Evolutionary conservation across 2,113 vertebrate genomes (phyloP), one percentile per base, ranked within the genome.

Genomic region (Neogobius melanostomus): DNA sequence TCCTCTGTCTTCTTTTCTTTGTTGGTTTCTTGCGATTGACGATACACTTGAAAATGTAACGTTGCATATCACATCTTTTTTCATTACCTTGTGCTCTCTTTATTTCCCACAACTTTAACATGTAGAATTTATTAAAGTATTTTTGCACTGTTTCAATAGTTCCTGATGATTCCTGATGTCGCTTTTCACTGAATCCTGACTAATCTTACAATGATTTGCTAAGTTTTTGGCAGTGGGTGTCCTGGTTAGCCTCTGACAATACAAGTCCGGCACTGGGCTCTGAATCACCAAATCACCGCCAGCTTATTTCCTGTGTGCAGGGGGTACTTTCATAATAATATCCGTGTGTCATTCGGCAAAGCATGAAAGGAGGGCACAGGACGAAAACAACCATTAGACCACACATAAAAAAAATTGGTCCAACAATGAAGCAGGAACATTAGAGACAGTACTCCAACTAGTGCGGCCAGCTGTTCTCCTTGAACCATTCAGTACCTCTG

Each of bases 371-470:
- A 16, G 44, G 43, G 8, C 8, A 8, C 36, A 61, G 59, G 59
- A 61, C 45, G 59, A 61, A 61, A 61, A 61, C 62, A 47, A 11
- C 46, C 44, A 48, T 64, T 64, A 64, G 47, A 46, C 11, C 16
- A 44, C 15, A 44, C 43, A 11, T 61, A 44, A 61, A 36, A 36
- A 21, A 61, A 61, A 61, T 16, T 7, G 5, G 43, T 61, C 9
- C 3, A 61, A 61, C 15, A 61, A 61, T 45, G 15, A 44, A 61
- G 36, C 59, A 16, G 59, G 36, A 61, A 43, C 59, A 61, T 61
- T 61, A 45, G 57, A 15, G 59, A 15, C 42, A 4, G 28, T 36
- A 61, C 59, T 61, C 15, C 7, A n/a, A 50, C 9, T 16, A 9
- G 6, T 56, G 59, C 14, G 3, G 36, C 52, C 52, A 76, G 9